A percentile compares a stretch with the other conserved stretches of the same genome.
Conservation (phyloP, 2,888 invertebrate species). For the Rotaria socialis region DNA sequence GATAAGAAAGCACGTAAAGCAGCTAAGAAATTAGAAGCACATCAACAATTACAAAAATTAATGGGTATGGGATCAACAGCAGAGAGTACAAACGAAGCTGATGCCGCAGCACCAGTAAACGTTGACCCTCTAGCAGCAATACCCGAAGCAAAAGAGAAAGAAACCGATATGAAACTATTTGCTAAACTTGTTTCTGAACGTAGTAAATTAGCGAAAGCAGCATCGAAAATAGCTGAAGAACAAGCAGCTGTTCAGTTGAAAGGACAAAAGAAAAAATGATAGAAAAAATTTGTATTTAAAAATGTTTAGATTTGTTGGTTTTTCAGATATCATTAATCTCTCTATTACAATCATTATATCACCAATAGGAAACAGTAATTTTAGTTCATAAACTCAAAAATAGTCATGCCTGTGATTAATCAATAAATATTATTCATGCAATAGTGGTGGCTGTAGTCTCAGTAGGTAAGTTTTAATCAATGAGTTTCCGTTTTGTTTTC, state of each 20-base stretch:
- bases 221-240: not conserved
- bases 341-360: not conserved
- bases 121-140: not conserved
- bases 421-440: not conserved
- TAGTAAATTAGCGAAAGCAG: constrained; percentile 3
- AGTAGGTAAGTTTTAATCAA: not conserved
- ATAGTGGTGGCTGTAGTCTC: not conserved
- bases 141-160: not conserved
- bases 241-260: not conserved
- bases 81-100: not conserved
- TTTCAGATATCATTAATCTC: constrained; percentile 1
- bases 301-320: not conserved
- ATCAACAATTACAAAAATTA: constrained; percentile 13
- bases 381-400: not conserved
- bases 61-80: not conserved
- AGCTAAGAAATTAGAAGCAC: constrained; percentile 15
- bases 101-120: not conserved
- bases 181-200: constrained; percentile 26
- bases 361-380: not conserved
- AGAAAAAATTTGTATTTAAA: not conserved
- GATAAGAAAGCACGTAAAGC: not conserved
- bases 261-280: not conserved
- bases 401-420: not conserved
- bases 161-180: constrained; percentile 14
- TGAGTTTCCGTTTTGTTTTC: no score